Evolutionary conservation across 2,888 invertebrate genomes (phyloP), one percentile per base, ranked within the genome.

Genomic region (Synanthedon vespiformis): DNA sequence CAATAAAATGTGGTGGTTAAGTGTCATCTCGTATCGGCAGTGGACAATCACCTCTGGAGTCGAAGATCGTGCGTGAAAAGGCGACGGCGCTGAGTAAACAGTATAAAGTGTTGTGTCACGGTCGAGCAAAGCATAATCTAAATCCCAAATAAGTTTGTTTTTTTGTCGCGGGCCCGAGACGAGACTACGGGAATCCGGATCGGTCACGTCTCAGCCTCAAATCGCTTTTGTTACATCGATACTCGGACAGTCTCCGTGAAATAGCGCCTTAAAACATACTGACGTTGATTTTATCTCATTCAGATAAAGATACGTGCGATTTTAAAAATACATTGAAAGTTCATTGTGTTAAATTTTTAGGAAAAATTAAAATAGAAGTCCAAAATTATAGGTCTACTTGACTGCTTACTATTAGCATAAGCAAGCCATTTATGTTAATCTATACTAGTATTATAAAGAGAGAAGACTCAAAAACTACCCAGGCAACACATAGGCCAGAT

Each of bases 91-190:
- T 79, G 70, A 72, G 77, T 73, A 84, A 84, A 86, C 78, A 84
- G 70, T 72, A 70, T 71, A 70, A 73, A 70, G 60, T 64, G 60
- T 72, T 77, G 72, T 60, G 83, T 72, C 70, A 79, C 79, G 81
- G 73, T 76, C 63, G 64, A 57, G 60, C 64, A 65, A 63, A 60
- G 56, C 56, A 70, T 74, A 77, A 83, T 80, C 78, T 73, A 74
- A 80, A 78, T 74, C 74, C 74, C 68, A 81, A 82, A 83, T 84
- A 75, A 76, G 78, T 81, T 84, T 74, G 76, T 79, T 84, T 83
- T 22, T 84, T 83, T 82, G 76, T 77, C 74, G 67, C 68, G 65
- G 61, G 66, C 68, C 62, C 54, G 58, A 59, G 59, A 53, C 60
- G 58, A 54, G 63, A 60, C 57, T 53, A 60, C 59, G 66, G 65